These are phyloP conservation scores for Brachystomella parvula DNA, from an alignment of 1,140 invertebrate genomes.

Conservation along the genomic window DNA sequence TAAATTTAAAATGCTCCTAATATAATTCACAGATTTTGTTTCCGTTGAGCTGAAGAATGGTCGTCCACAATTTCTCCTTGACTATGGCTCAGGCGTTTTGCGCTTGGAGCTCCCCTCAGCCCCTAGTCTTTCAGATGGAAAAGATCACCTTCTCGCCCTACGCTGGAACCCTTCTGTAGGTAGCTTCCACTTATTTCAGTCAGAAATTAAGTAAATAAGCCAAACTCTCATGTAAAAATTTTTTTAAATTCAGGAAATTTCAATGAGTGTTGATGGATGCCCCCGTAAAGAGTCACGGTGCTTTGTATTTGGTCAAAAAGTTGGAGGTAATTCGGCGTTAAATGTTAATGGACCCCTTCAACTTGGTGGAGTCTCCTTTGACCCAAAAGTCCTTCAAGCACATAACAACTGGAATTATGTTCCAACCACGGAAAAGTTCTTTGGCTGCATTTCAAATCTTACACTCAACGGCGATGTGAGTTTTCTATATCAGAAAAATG, in stretches of 20 bases:
- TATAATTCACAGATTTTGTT: conserved; percentile 66
- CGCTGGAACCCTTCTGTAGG: conserved; percentile 56
- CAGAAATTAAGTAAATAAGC: too few species aligned
- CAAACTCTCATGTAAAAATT: background rate
- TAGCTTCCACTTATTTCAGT: background rate
- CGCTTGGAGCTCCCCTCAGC: conserved; percentile 60
- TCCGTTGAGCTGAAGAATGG: conserved; percentile 79
- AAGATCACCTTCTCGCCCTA: conserved; percentile 73
- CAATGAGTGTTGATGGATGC: conserved; percentile 35
- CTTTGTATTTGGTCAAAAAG: conserved; percentile 49
- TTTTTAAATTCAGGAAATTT: conserved; percentile 25
- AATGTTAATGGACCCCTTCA: conserved; percentile 84
- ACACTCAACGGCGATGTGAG: conserved; percentile 65
- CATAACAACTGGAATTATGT: conserved; percentile 54
- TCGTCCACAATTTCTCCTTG: conserved; percentile 70
- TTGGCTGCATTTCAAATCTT: conserved; percentile 77
- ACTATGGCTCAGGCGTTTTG: conserved; percentile 78
- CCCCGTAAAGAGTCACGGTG: conserved; percentile 23
- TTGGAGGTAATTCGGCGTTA: conserved; percentile 59
- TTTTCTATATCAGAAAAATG: background rate
- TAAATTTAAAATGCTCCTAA: background rate
- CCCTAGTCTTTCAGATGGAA: conserved; percentile 65
- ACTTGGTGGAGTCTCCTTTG: conserved; percentile 66
- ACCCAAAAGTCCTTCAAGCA: conserved; percentile 52
- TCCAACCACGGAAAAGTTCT: conserved; percentile 59